phyloP scores from a whole-genome alignment of 2,113 vertebrate genomes.

The Chloropsis hardwickii region DNA sequence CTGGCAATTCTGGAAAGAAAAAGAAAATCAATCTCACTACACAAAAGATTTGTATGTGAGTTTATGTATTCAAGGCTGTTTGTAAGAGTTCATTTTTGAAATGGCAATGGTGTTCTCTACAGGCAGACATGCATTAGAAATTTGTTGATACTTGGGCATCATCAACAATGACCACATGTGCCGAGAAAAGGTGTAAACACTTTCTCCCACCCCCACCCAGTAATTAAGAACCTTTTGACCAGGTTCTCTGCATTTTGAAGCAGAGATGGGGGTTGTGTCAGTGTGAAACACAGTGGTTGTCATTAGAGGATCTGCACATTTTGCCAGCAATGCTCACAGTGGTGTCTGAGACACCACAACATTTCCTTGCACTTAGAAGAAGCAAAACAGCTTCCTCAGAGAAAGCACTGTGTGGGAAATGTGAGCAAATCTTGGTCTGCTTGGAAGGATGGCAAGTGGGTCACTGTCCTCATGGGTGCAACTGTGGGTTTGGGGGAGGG shows the following conservation, averaged over 20 bases:
- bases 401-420: background rate
- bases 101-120: background rate
- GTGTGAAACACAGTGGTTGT: background rate
- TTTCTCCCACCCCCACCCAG: background rate
- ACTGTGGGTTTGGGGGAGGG: background rate
- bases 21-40: background rate
- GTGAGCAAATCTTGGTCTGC: background rate
- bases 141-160: background rate
- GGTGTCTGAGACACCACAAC: background rate
- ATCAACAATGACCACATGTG: background rate
- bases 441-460: background rate
- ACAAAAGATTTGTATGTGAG: conserved; percentile 17
- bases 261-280: background rate
- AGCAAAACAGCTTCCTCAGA: background rate
- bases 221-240: background rate
- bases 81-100: background rate
- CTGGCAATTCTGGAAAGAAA: conserved; percentile 41
- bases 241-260: background rate
- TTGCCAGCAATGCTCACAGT: background rate
- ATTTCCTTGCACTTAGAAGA: background rate
- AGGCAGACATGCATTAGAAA: background rate
- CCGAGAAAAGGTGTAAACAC: background rate
- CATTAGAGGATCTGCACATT: background rate
- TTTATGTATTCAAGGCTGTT: conserved; percentile 26
- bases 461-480: background rate